These are phyloP conservation scores for Lutraria lutraria DNA, from an alignment of 2,888 invertebrate species.

Conservation along the genomic window DNA sequence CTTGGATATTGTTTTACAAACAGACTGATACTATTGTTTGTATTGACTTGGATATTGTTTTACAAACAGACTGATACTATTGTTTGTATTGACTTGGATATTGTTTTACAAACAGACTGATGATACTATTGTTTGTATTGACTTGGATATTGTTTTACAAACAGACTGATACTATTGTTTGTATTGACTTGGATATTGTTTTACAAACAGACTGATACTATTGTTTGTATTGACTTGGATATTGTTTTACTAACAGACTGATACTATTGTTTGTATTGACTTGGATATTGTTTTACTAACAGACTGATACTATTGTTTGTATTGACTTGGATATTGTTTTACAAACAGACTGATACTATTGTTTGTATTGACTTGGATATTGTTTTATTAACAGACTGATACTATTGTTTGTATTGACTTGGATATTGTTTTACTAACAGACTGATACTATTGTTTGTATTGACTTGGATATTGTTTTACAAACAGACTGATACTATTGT, in stretches of 20 bases:
- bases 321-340: no score
- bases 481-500: background rate
- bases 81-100: background rate
- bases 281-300: no score
- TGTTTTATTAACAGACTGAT: no score
- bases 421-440: no score
- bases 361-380: background rate
- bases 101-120: no score
- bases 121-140: background rate
- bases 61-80: background rate
- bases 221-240: background rate
- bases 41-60: background rate
- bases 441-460: background rate
- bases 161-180: background rate
- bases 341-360: background rate
- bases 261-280: background rate
- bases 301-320: background rate
- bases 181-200: background rate
- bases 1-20: no score
- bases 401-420: background rate
- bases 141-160: no score
- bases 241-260: no score
- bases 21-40: background rate
- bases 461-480: no score
- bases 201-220: background rate